Conservation (phyloP, 2,888 invertebrate species). For the Biston stratarius region DNA sequence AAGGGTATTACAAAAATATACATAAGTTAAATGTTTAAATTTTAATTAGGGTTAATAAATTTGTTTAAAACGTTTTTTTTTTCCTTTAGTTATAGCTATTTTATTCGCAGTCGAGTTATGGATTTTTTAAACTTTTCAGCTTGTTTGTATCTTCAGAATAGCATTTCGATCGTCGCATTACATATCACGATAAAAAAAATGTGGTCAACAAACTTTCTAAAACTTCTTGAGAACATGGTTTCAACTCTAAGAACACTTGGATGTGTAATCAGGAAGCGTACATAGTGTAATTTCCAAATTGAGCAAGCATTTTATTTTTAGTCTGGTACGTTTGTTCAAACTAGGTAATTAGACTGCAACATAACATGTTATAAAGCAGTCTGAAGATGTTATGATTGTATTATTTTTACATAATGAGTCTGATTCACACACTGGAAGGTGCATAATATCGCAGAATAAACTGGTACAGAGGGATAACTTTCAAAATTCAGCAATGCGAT, state of each 20-base stretch:
- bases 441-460: constrained; percentile 14
- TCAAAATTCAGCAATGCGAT: not conserved
- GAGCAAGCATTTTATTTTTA: constrained; percentile 8
- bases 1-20: too few species aligned
- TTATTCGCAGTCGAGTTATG: too few species aligned
- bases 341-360: constrained; percentile 34
- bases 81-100: too few species aligned
- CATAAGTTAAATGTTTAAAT: too few species aligned
- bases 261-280: not conserved
- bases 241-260: not conserved
- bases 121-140: too few species aligned
- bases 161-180: not conserved
- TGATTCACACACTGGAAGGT: constrained; percentile 43
- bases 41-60: too few species aligned
- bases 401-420: constrained; percentile 44
- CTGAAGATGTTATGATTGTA: constrained; percentile 43
- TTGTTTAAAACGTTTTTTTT: too few species aligned
- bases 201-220: not conserved
- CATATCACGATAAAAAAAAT: too few species aligned
- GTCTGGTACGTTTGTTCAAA: constrained; percentile 30
- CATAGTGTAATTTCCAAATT: constrained; percentile 7
- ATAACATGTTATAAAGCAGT: constrained; percentile 34
- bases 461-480: not conserved
- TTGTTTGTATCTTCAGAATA: not conserved
- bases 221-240: not conserved